phyloP scores from a whole-genome alignment of 2,888 invertebrate species.

The Bombylius discolor region DNA sequence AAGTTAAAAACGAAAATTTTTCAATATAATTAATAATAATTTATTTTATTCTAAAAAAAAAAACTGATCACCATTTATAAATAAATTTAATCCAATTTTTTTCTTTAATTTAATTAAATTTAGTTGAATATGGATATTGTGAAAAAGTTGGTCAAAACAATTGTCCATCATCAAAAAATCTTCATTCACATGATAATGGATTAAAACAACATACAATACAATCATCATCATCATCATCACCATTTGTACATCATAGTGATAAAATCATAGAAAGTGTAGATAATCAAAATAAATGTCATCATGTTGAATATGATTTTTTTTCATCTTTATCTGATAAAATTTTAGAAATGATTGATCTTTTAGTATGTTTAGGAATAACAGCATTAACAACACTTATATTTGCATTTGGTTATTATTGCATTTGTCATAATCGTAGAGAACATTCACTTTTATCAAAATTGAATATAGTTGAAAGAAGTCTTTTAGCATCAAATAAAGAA shows the following conservation, averaged over 20 bases:
- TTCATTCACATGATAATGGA: neutral
- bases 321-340: slow-evolving; percentile 22
- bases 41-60: no score
- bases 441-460: slow-evolving; percentile 54
- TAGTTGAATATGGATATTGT: slow-evolving; percentile 18
- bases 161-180: slow-evolving; percentile 12
- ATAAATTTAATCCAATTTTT: neutral
- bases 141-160: slow-evolving; percentile 20
- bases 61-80: no score
- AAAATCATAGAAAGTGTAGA: neutral
- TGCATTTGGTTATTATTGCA: slow-evolving; percentile 61
- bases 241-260: neutral
- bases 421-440: slow-evolving; percentile 62
- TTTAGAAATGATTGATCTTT: slow-evolving; percentile 36
- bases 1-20: neutral
- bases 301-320: slow-evolving; percentile 20
- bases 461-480: slow-evolving; percentile 48
- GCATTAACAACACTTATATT: slow-evolving; percentile 60
- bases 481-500: slow-evolving; percentile 48
- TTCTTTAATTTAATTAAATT: neutral
- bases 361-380: slow-evolving; percentile 51
- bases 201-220: neutral
- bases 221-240: neutral
- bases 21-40: no score
- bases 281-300: neutral